Evolutionary conservation across 2,113 vertebrate genomes (phyloP), one percentile per base, ranked within the genome.

Genomic region (Anolis carolinensis): DNA sequence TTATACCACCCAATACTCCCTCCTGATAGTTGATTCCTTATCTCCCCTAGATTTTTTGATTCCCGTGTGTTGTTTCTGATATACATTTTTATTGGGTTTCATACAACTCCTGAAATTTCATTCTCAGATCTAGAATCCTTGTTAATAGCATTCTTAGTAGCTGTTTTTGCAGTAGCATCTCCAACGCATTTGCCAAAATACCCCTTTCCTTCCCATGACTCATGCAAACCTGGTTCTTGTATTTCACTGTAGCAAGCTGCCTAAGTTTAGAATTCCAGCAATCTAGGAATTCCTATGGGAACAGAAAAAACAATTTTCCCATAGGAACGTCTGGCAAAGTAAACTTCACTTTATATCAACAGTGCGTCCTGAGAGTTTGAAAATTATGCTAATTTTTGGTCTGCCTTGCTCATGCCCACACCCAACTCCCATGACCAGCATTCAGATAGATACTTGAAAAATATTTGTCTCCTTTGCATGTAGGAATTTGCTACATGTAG

Each of bases 221-320:
- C 70, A 39, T 74, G 34, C 14, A 79, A 86, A 83, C 34, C 75
- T 48, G 77, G 36, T 79, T 52, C 76, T 78, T 78, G 25, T 88
- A 67, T 36, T 67, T 84, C 36, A 32, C 16, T 88, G 83, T 84
- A 77, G 52, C 83, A 89, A 25, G 27, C 32, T 78, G 39, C 79
- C 84, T 86, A 91, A 89, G 63, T 88, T 91, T 89, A 89, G 86
- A 89, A 78, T 23, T 87, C 78, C 79, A 74, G 39, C 52, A 79
- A 3, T 86, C 70, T 81, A 74, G 39, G 39, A 79, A 3, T 86
- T 67, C 87, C 34, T 23, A 65, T 71, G 75, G 90, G 86, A 84
- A 91, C 87, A 83, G 68, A 32, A 85, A 52, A 89, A 2, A 23
- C 79, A 2, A 62, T 77, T 93, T 94, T 94, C 88, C 75, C 68